These are phyloP conservation scores for Halcyon badia DNA, from an alignment of 2,797 vertebrate genomes.

Conservation along the genomic window DNA sequence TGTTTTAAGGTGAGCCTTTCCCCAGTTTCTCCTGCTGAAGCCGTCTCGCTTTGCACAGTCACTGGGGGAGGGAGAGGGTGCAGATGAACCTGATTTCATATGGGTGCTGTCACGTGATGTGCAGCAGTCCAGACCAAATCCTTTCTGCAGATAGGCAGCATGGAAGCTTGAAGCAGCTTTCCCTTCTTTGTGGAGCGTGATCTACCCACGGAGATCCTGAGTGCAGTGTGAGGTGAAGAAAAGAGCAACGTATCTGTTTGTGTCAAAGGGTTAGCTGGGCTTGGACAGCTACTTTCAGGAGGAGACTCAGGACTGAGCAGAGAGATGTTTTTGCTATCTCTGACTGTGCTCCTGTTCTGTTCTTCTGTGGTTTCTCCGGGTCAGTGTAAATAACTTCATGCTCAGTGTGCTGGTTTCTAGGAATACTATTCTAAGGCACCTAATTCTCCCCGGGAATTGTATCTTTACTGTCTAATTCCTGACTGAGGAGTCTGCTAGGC, in stretches of 20 bases:
- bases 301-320: not conserved
- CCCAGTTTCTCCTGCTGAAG: not conserved
- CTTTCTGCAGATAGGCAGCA: not conserved
- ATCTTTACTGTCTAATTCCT: constrained; percentile 45
- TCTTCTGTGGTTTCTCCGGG: constrained; percentile 29
- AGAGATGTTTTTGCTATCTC: not conserved
- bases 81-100: not conserved
- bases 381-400: constrained; percentile 13
- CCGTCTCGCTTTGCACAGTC: not conserved
- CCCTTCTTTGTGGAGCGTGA: not conserved
- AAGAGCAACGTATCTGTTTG: not conserved
- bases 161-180: not conserved
- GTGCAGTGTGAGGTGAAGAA: not conserved
- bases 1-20: not conserved
- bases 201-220: not conserved
- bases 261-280: not conserved
- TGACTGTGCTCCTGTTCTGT: not conserved
- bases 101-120: fast-evolving
- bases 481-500: constrained; percentile 42
- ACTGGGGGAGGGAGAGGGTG: not conserved
- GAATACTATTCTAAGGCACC: constrained; percentile 48
- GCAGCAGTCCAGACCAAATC: not conserved
- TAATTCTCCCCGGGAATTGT: not conserved
- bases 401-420: constrained; percentile 50
- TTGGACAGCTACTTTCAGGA: not conserved